Percentiles rank a stretch among this genome's conserved stretches.
These are phyloP conservation scores for Oxygymnocypris stewartii DNA, from an alignment of 2,113 vertebrate species.

Conservation along the genomic window DNA sequence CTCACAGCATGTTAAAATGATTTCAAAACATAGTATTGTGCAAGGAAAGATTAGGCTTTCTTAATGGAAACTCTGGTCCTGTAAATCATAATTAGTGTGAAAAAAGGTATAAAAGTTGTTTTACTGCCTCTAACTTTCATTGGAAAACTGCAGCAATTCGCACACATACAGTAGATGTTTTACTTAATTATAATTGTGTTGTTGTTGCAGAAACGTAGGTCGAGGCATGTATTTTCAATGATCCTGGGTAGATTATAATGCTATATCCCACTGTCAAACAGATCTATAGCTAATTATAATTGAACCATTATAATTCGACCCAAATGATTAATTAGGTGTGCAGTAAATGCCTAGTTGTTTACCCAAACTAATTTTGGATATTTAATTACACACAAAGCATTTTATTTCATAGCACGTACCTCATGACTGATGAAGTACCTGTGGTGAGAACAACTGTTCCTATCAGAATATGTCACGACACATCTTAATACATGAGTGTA, in stretches of 20 bases:
- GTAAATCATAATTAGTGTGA: too few relatives aligned
- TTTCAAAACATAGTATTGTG: too few relatives aligned
- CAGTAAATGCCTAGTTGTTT: not conserved
- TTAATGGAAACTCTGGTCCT: too few relatives aligned
- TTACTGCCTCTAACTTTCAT: too few relatives aligned
- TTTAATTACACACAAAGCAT: not conserved
- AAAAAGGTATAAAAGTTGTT: too few relatives aligned
- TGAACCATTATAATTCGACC: not conserved
- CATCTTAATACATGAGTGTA: constrained; percentile 7
- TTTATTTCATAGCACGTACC: not conserved
- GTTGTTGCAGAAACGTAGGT: not conserved
- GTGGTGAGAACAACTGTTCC: constrained; percentile 21
- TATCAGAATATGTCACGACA: constrained; percentile 27
- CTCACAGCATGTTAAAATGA: too few relatives aligned
- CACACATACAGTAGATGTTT: too few relatives aligned
- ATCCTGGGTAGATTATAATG: not conserved
- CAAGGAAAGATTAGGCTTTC: too few relatives aligned
- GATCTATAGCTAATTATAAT: not conserved
- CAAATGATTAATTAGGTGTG: not conserved
- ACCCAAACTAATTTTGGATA: not conserved
- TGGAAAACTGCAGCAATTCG: too few relatives aligned
- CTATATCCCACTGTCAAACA: not conserved
- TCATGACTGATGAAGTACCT: constrained; percentile 29
- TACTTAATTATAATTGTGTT: not conserved
- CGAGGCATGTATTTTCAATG: too few relatives aligned